Percentiles rank a stretch among this genome's conserved stretches.
These are phyloP conservation scores for Pararge aegeria DNA, from an alignment of 1,140 invertebrate species.

Conservation along the genomic window DNA sequence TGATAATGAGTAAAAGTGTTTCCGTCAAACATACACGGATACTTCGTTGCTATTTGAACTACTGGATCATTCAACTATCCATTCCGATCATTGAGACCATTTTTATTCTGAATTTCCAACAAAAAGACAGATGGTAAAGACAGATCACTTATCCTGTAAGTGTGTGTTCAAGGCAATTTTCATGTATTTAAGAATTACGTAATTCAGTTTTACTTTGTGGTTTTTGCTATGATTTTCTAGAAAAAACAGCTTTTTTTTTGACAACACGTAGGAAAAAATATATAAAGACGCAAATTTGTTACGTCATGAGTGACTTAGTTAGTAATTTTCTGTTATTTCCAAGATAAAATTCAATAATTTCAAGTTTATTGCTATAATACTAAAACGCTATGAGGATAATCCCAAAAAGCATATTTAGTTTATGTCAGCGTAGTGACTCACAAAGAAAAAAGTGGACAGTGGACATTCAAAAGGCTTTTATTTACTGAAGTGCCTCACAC, in stretches of 20 bases:
- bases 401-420: background rate
- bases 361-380: background rate
- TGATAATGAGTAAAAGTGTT: slow-evolving; percentile 53
- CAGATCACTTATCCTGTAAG: too few relatives aligned
- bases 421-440: background rate
- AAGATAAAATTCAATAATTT: too few relatives aligned
- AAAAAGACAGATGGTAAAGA: too few relatives aligned
- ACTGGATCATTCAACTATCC: background rate
- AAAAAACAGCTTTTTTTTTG: too few relatives aligned
- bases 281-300: too few relatives aligned
- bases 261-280: too few relatives aligned
- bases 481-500: background rate
- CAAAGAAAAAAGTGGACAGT: background rate
- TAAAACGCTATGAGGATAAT: background rate
- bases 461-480: background rate
- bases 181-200: too few relatives aligned
- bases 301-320: too few relatives aligned
- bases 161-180: too few relatives aligned
- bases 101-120: background rate
- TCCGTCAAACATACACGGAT: slow-evolving; percentile 21
- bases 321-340: too few relatives aligned
- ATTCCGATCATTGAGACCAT: background rate
- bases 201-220: too few relatives aligned
- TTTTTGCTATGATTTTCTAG: too few relatives aligned
- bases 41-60: background rate